Conservation (phyloP, 2,113 vertebrate genomes). For the Mesitornis unicolor region DNA sequence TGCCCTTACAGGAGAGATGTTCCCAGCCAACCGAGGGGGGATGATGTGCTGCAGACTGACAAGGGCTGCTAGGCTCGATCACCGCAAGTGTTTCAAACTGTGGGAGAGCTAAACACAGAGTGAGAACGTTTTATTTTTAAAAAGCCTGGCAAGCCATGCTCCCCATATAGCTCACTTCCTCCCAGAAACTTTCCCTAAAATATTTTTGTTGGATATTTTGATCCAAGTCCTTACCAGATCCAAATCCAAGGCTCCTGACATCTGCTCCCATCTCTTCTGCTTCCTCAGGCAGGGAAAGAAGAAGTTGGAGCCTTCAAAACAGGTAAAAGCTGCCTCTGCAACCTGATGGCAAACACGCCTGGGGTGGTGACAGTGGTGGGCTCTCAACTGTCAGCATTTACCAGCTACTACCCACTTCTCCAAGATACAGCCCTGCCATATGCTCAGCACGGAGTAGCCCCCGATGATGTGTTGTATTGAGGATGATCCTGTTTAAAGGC, state of each 20-base stretch:
- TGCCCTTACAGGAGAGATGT: conserved; percentile 57
- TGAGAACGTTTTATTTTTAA: conserved; percentile 65
- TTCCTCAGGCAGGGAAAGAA: neutral
- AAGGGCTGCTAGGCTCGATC: conserved; percentile 56
- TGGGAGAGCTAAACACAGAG: conserved; percentile 52
- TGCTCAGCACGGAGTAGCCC: conserved; percentile 9
- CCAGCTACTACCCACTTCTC: conserved; percentile 7
- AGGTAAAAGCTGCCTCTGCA: conserved; percentile 37
- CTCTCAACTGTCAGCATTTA: neutral
- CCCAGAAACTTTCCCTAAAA: conserved; percentile 63
- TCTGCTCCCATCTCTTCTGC: conserved; percentile 31
- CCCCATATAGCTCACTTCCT: conserved; percentile 60
- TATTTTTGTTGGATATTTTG: conserved; percentile 65
- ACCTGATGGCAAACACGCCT: neutral
- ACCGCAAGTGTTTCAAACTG: conserved; percentile 50
- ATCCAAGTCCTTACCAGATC: conserved; percentile 51
- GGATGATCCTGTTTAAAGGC: neutral
- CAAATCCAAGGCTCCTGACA: conserved; percentile 36
- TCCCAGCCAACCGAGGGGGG: conserved; percentile 16
- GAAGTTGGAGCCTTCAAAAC: neutral
- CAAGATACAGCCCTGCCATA: neutral
- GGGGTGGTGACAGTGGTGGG: neutral
- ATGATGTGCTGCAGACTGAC: conserved; percentile 61
- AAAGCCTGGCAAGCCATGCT: conserved; percentile 61
- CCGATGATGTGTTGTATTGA: neutral